These are phyloP conservation scores for Biston stratarius DNA, from an alignment of 2,888 invertebrate genomes.

Conservation along the genomic window DNA sequence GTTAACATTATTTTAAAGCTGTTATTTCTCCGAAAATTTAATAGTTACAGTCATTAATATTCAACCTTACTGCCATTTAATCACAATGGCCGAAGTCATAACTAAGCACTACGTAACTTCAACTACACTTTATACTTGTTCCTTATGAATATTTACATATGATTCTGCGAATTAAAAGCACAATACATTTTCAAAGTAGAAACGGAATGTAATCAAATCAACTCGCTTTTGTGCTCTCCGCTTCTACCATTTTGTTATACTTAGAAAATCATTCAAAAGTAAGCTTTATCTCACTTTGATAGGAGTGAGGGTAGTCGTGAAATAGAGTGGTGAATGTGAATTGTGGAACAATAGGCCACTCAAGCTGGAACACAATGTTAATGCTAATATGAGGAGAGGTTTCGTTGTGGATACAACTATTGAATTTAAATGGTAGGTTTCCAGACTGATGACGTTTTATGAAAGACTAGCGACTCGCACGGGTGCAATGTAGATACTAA, in stretches of 20 bases:
- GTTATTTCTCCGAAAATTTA: neutral
- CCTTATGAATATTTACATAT: slow-evolving; percentile 35
- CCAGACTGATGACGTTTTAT: slow-evolving; percentile 22
- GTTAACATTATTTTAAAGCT: neutral
- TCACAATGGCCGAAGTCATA: neutral
- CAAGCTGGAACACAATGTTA: slow-evolving; percentile 66
- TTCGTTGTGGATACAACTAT: slow-evolving; percentile 54
- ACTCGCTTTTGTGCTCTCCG: slow-evolving; percentile 62
- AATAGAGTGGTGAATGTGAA: slow-evolving; percentile 48
- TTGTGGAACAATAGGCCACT: slow-evolving; percentile 70
- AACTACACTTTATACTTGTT: slow-evolving; percentile 11
- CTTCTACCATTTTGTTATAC: slow-evolving; percentile 37
- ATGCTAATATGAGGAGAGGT: slow-evolving; percentile 70
- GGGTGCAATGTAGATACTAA: no score
- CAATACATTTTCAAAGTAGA: slow-evolving; percentile 60
- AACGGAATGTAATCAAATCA: slow-evolving; percentile 73
- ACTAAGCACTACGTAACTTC: slow-evolving; percentile 6
- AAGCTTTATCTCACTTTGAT: slow-evolving; percentile 31
- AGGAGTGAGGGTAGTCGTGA: slow-evolving; percentile 34
- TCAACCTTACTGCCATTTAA: neutral
- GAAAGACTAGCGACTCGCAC: no score
- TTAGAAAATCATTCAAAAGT: slow-evolving; percentile 38
- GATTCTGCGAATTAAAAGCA: slow-evolving; percentile 49
- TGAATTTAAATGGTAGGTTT: slow-evolving; percentile 45
- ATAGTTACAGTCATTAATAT: neutral